Evolutionary conservation across 1,140 invertebrate species (phyloP).

Genomic region (Cotesia typhae): DNA sequence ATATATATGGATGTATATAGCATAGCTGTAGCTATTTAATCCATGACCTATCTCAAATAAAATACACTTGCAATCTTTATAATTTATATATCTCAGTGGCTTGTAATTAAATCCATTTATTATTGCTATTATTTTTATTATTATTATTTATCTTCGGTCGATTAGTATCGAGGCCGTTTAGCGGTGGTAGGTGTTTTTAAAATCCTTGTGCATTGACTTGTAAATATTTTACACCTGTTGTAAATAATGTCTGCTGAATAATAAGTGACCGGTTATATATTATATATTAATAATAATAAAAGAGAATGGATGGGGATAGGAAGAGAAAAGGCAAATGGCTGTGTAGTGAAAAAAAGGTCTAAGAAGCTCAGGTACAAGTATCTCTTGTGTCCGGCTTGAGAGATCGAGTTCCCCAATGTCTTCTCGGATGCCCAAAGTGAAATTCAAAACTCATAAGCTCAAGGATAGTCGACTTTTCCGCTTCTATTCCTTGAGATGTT

Average conservation of each 20-base stretch:
- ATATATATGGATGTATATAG: no score
- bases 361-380: slow-evolving; percentile 63
- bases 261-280: neutral
- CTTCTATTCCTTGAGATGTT: slow-evolving; percentile 40
- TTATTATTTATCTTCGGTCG: no score
- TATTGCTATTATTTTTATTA: no score
- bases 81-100: neutral
- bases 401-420: slow-evolving; percentile 61
- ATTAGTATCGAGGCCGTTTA: no score
- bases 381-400: slow-evolving; percentile 61
- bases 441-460: slow-evolving; percentile 62
- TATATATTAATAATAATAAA: slow-evolving; percentile 32
- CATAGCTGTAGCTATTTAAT: slow-evolving; percentile 21
- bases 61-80: neutral
- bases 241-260: no score
- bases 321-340: neutral
- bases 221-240: no score
- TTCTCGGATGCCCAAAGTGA: slow-evolving; percentile 60
- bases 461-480: slow-evolving; percentile 52
- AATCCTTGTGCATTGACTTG: no score
- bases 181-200: no score
- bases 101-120: no score
- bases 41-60: slow-evolving; percentile 35
- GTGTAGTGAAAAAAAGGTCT: slow-evolving; percentile 42
- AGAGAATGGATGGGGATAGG: slow-evolving; percentile 2